A percentile compares a stretch with the other conserved stretches of the same genome.
Evolutionary conservation across 2,113 vertebrate genomes (phyloP).

Genomic region (Sardina pilchardus): DNA sequence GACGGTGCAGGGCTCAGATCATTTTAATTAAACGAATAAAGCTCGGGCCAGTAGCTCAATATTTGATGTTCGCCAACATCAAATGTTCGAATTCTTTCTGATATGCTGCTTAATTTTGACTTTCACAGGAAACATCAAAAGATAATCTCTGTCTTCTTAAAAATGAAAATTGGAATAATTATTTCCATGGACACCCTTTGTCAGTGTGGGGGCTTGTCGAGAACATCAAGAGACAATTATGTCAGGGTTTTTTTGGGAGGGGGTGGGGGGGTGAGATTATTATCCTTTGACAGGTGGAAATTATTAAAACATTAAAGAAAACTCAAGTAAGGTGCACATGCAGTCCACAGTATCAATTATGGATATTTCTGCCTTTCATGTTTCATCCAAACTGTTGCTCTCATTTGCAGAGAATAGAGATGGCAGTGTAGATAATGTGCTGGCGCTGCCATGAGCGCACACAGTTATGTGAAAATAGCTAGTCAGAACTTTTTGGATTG

Average conservation of each 20-base stretch:
- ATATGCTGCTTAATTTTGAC: slow-evolving; percentile 43
- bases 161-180: slow-evolving; percentile 32
- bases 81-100: slow-evolving; percentile 51
- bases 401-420: neutral
- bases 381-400: neutral
- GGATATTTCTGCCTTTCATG: neutral
- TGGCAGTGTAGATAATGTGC: neutral
- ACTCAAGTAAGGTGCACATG: slow-evolving; percentile 4
- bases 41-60: slow-evolving; percentile 23
- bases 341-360: neutral
- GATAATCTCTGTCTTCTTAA: slow-evolving; percentile 27
- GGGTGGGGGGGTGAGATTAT: slow-evolving; percentile 23
- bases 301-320: slow-evolving; percentile 42
- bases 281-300: slow-evolving; percentile 35
- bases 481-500: neutral
- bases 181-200: slow-evolving; percentile 32
- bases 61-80: slow-evolving; percentile 49
- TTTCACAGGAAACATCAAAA: slow-evolving; percentile 50
- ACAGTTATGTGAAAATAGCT: neutral
- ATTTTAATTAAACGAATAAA: slow-evolving; percentile 54
- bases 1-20: slow-evolving; percentile 48
- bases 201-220: slow-evolving; percentile 15
- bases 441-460: neutral
- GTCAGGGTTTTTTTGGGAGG: slow-evolving; percentile 27
- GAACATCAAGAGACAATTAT: slow-evolving; percentile 17